These are phyloP conservation scores for Odocoileus hemionus DNA, from an alignment of 2,113 vertebrate genomes.

Conservation along the genomic window DNA sequence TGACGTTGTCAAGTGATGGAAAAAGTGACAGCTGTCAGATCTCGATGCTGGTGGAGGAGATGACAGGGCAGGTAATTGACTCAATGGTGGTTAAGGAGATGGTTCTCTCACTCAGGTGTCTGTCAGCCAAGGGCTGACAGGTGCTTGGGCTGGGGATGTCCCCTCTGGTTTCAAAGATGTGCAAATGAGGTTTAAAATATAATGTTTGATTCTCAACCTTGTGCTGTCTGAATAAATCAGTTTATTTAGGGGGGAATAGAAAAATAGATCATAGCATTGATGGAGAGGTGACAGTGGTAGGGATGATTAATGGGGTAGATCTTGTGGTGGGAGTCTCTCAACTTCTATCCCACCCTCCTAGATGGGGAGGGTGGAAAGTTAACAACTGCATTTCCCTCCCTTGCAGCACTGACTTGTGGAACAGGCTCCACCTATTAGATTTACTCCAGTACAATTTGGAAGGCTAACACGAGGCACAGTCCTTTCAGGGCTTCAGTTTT, in stretches of 20 bases:
- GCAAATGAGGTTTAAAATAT: neutral
- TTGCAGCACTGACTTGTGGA: neutral
- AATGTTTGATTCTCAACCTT: neutral
- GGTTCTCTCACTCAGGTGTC: neutral
- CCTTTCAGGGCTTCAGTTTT: neutral
- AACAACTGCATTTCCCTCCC: neutral
- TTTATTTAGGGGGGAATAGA: neutral
- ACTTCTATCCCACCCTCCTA: neutral
- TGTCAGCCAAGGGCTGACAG: neutral
- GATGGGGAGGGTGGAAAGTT: neutral
- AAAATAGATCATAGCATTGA: neutral
- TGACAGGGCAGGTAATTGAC: neutral
- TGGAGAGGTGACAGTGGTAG: neutral
- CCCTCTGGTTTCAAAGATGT: neutral
- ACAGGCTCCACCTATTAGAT: neutral
- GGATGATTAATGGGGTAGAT: neutral
- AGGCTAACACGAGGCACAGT: neutral
- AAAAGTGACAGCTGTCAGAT: neutral
- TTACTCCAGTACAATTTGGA: neutral
- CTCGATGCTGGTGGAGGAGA: neutral
- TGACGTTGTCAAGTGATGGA: neutral
- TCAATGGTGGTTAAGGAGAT: neutral
- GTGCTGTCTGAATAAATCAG: conserved; percentile 50
- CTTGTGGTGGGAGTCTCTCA: neutral
- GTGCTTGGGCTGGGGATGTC: neutral